A percentile compares a stretch with the other conserved stretches of the same genome.
These are phyloP conservation scores for Sander lucioperca DNA, from an alignment of 2,113 vertebrate species.

Conservation along the genomic window DNA sequence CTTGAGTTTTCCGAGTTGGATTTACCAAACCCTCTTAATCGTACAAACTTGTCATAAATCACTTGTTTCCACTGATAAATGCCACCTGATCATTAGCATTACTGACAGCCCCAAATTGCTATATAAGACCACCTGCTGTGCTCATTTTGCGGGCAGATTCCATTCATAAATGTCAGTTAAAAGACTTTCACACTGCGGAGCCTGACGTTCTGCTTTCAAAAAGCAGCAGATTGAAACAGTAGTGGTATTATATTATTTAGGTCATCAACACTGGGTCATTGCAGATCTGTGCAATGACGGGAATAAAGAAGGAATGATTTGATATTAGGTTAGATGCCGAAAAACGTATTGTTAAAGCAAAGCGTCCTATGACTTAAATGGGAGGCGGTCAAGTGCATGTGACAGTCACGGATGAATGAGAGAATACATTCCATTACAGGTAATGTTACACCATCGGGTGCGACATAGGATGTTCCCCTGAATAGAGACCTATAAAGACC, in stretches of 20 bases:
- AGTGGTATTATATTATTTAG: not conserved
- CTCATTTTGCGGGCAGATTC: not conserved
- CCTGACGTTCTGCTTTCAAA: not conserved
- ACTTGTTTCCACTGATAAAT: not conserved
- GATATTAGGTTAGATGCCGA: not conserved
- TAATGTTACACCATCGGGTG: not conserved
- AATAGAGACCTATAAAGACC: not conserved
- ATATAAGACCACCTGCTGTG: not conserved
- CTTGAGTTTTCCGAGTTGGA: not conserved
- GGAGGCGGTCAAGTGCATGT: not conserved
- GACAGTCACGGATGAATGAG: not conserved
- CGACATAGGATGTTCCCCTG: not conserved
- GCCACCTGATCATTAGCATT: not conserved
- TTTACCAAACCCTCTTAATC: not conserved
- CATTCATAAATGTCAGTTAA: not conserved
- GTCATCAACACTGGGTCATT: not conserved
- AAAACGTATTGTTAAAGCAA: not conserved
- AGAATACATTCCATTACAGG: not conserved
- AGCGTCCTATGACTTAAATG: not conserved
- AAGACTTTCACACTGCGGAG: not conserved
- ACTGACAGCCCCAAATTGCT: not conserved
- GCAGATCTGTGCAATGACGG: not conserved
- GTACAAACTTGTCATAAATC: not conserved
- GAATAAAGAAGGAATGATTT: not conserved
- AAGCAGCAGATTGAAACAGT: not conserved